phyloP scores from a whole-genome alignment of 2,888 invertebrate genomes.

The Imbricaverruca yamaguchii region DNA sequence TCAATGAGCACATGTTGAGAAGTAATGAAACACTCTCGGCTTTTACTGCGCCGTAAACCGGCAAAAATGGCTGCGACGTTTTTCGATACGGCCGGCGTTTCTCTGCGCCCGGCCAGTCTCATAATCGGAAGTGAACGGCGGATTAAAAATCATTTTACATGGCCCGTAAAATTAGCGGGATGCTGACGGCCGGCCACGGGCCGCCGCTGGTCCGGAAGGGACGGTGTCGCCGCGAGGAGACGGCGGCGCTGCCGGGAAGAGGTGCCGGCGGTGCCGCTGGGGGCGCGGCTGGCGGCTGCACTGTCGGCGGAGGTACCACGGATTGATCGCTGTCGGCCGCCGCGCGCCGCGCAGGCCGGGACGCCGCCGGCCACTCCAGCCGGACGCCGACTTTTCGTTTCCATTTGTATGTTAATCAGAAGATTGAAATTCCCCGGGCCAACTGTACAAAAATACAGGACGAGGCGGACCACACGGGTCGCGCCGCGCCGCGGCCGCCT shows the following conservation, averaged over 20 bases:
- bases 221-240: neutral
- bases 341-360: neutral
- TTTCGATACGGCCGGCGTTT: neutral
- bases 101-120: neutral
- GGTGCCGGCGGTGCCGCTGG: neutral
- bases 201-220: neutral
- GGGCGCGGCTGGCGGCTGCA: neutral
- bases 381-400: conserved; percentile 12
- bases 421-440: conserved; percentile 5
- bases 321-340: neutral
- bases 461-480: neutral
- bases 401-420: conserved; percentile 19
- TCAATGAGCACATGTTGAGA: conserved; percentile 4
- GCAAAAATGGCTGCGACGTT: neutral
- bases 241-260: no score
- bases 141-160: conserved; percentile 16
- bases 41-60: neutral
- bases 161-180: neutral
- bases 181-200: neutral
- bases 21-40: neutral
- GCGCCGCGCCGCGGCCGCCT: neutral
- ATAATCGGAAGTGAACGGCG: conserved; percentile 3
- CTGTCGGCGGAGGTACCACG: neutral
- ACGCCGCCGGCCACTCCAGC: neutral
- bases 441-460: conserved; percentile 8